Evolutionary conservation across 1,140 invertebrate species (phyloP).

Genomic region (Formica selysi): DNA sequence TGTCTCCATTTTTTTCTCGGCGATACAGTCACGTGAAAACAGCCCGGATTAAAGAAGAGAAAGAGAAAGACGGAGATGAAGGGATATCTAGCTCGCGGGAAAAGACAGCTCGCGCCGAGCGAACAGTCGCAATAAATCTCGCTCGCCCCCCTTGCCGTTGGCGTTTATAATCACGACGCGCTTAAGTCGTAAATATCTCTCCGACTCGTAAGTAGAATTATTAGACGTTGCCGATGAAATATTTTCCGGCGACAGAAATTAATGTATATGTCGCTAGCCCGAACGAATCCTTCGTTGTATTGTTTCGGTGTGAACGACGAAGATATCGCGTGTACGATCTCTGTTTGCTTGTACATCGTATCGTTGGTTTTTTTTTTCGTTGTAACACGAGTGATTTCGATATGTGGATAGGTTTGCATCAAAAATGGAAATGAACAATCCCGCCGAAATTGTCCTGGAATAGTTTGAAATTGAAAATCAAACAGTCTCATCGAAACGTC

Average conservation of each 20-base stretch:
- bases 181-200: slow-evolving; percentile 62
- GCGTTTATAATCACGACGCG: slow-evolving; percentile 57
- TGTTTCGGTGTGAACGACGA: slow-evolving; percentile 25
- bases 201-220: slow-evolving; percentile 60
- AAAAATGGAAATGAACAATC: slow-evolving; percentile 59
- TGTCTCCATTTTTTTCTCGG: slow-evolving; percentile 7
- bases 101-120: slow-evolving; percentile 54
- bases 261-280: slow-evolving; percentile 36
- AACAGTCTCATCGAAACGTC: slow-evolving; percentile 49
- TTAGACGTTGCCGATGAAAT: slow-evolving; percentile 56
- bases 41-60: slow-evolving; percentile 35
- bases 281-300: slow-evolving; percentile 18
- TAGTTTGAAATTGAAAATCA: slow-evolving; percentile 50
- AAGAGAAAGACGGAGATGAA: neutral
- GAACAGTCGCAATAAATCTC: slow-evolving; percentile 53
- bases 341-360: slow-evolving; percentile 1
- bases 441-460: slow-evolving; percentile 50
- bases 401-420: slow-evolving; percentile 42
- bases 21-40: slow-evolving; percentile 11
- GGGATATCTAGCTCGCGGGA: slow-evolving; percentile 31
- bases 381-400: slow-evolving; percentile 34
- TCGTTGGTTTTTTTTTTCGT: slow-evolving; percentile 38
- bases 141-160: neutral
- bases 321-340: neutral
- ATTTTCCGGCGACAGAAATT: slow-evolving; percentile 51